Conservation (phyloP, 2,888 invertebrate genomes). For the Nematopogon swammerdamellus region DNA sequence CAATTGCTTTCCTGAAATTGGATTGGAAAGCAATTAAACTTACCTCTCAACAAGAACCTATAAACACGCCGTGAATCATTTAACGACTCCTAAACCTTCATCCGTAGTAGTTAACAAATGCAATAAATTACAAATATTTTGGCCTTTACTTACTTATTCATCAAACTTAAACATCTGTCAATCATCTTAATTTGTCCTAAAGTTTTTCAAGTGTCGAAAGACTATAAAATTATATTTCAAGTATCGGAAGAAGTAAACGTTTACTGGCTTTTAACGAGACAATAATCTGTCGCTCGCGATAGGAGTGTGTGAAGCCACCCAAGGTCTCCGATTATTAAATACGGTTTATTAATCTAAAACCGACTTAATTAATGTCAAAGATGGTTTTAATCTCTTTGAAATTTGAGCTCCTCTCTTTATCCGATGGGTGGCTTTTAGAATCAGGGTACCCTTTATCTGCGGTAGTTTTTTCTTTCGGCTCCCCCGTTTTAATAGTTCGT, state of each 20-base stretch:
- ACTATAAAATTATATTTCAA: neutral
- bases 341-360: constrained; percentile 27
- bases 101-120: neutral
- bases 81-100: neutral
- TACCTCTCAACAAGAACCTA: too few species aligned
- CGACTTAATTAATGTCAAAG: constrained; percentile 47
- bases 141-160: neutral
- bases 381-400: constrained; percentile 35
- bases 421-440: neutral
- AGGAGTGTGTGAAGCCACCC: constrained; percentile 15
- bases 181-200: neutral
- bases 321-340: constrained; percentile 23
- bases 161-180: neutral
- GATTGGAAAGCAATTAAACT: too few species aligned
- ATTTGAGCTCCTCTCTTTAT: neutral
- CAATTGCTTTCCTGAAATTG: too few species aligned
- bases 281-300: neutral
- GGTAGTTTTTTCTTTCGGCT: constrained; percentile 21
- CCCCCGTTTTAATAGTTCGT: constrained; percentile 23
- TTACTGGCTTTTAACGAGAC: neutral
- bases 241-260: neutral
- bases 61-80: neutral
- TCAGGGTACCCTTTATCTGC: constrained; percentile 7
- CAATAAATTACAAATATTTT: neutral
- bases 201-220: neutral